phyloP scores from a whole-genome alignment of 2,888 invertebrate species.

The Eilema griseolum region DNA sequence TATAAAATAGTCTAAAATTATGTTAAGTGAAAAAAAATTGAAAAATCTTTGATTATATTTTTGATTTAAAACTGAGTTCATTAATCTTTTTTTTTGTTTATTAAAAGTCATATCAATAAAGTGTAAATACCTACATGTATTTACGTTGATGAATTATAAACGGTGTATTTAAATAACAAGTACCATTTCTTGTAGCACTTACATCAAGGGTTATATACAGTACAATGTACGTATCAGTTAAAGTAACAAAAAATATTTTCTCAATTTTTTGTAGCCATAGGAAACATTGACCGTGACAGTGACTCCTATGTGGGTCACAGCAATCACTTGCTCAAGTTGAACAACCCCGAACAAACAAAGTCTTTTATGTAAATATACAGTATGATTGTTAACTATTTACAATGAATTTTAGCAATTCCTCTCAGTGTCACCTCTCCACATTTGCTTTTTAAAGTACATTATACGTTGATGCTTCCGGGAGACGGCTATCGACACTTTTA shows the following conservation, averaged over 20 bases:
- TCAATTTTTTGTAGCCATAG: background rate
- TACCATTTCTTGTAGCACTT: conserved; percentile 3
- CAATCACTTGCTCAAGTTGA: conserved; percentile 5
- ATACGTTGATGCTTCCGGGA: conserved; percentile 3
- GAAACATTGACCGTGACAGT: conserved; percentile 8
- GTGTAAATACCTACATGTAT: too few species aligned
- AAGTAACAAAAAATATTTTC: background rate
- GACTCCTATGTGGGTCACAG: background rate
- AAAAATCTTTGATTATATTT: too few species aligned
- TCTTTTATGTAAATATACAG: conserved; percentile 2
- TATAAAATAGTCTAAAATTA: too few species aligned
- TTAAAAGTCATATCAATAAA: too few species aligned
- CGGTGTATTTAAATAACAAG: background rate
- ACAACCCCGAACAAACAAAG: conserved; percentile 6
- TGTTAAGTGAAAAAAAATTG: too few species aligned
- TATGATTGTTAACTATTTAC: background rate
- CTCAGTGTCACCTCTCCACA: conserved; percentile 5
- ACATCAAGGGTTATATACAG: background rate
- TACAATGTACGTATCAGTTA: background rate
- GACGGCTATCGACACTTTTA: background rate
- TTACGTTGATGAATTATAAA: background rate
- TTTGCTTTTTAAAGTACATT: conserved; percentile 1
- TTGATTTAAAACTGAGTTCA: too few species aligned
- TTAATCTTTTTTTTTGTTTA: too few species aligned
- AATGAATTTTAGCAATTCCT: background rate